Conservation (phyloP, 2,888 invertebrate species). For the Ypsolopha sequella region DNA sequence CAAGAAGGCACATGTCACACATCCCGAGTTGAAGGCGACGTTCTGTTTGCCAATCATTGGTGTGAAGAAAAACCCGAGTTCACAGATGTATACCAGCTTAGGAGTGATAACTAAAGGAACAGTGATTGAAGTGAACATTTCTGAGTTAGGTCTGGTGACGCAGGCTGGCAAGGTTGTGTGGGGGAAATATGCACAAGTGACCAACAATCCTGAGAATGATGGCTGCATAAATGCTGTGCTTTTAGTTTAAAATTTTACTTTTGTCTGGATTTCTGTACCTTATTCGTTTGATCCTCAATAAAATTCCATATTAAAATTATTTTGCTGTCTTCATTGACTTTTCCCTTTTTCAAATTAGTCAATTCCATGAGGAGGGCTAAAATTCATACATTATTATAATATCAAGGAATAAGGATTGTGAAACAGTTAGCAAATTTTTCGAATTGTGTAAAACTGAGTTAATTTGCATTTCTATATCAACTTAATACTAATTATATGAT, state of each 20-base stretch:
- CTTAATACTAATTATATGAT: no score
- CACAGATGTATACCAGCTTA: slow-evolving; percentile 95
- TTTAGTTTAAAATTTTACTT: slow-evolving; percentile 76
- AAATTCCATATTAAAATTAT: slow-evolving; percentile 10
- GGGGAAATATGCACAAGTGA: slow-evolving; percentile 99
- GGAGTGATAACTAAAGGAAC: slow-evolving; percentile 99
- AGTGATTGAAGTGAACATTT: slow-evolving; percentile 97
- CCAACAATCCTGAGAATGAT: slow-evolving; percentile 99
- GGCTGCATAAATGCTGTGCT: slow-evolving; percentile 99
- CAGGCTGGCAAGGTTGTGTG: slow-evolving; percentile 99
- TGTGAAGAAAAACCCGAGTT: slow-evolving; percentile 99
- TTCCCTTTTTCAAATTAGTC: no score
- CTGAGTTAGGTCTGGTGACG: slow-evolving; percentile 97
- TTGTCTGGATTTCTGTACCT: slow-evolving; percentile 7
- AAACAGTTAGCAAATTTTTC: no score
- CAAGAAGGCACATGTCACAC: slow-evolving; percentile 98
- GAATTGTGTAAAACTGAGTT: no score
- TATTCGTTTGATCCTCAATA: slow-evolving; percentile 11
- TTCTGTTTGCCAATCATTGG: slow-evolving; percentile 98
- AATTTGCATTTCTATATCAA: no score
- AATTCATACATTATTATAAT: no score
- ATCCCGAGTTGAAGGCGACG: slow-evolving; percentile 98
- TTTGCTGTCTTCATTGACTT: background rate
- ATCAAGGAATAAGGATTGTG: no score
- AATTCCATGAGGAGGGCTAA: no score